Percentiles rank a stretch among this genome's conserved stretches.
phyloP scores from a whole-genome alignment of 2,797 vertebrate species.

The Oreortyx pictus region DNA sequence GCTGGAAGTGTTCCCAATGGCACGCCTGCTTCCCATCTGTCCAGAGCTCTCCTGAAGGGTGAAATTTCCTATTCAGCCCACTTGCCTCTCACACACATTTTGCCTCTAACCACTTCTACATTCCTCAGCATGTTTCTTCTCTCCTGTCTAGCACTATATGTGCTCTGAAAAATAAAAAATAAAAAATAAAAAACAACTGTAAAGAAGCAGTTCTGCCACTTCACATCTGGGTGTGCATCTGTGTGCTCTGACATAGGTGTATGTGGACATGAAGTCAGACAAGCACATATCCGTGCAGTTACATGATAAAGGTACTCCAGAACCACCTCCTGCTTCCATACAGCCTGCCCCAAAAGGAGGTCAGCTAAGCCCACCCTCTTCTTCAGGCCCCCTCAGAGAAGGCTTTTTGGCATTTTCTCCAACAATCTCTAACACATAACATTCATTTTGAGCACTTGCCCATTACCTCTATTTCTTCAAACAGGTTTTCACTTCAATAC shows the following conservation, averaged over 20 bases:
- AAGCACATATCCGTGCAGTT: rapidly evolving
- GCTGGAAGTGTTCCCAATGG: neutral
- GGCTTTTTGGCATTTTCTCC: neutral
- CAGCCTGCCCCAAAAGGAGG: neutral
- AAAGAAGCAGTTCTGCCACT: neutral
- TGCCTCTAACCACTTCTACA: neutral
- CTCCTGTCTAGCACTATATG: neutral
- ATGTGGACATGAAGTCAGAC: rapidly evolving
- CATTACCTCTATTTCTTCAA: neutral
- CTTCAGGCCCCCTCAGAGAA: neutral
- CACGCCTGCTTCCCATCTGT: neutral
- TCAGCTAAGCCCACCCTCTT: neutral
- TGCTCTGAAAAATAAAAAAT: neutral
- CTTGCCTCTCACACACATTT: too few relatives aligned
- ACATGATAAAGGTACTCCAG: neutral
- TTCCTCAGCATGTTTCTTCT: neutral
- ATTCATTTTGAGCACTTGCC: neutral
- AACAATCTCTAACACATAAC: neutral
- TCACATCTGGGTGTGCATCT: neutral
- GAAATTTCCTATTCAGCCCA: neutral
- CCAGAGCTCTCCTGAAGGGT: neutral
- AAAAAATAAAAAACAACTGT: neutral
- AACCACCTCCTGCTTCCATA: neutral
- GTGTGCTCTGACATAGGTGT: rapidly evolving
- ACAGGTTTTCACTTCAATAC: neutral